These are phyloP conservation scores for Platypus cylindrus DNA, from an alignment of 2,888 invertebrate genomes.

Conservation along the genomic window DNA sequence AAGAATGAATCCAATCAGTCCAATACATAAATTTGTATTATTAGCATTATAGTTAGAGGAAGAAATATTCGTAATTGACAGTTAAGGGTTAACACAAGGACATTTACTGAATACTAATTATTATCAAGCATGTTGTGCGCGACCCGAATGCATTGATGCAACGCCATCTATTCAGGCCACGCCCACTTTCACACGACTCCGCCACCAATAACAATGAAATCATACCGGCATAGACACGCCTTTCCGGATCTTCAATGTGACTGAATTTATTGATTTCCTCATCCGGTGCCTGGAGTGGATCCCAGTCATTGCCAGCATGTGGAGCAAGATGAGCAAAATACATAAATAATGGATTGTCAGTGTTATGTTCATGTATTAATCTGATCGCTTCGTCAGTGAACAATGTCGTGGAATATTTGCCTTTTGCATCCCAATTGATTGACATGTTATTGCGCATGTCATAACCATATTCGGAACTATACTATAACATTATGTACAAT, in stretches of 20 bases:
- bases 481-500: conserved; percentile 28
- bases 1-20: too few relatives aligned
- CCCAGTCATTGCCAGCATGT: conserved; percentile 50
- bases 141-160: too few relatives aligned
- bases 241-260: conserved; percentile 51
- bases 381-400: conserved; percentile 52
- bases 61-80: too few relatives aligned
- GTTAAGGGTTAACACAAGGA: too few relatives aligned
- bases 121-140: too few relatives aligned
- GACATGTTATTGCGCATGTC: conserved; percentile 50
- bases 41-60: too few relatives aligned
- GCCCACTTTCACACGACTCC: too few relatives aligned
- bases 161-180: too few relatives aligned
- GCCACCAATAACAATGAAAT: too few relatives aligned
- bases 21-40: too few relatives aligned
- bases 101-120: too few relatives aligned
- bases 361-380: conserved; percentile 44
- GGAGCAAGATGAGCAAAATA: conserved; percentile 57
- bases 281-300: conserved; percentile 59
- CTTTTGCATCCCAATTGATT: conserved; percentile 40
- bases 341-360: conserved; percentile 47
- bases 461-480: conserved; percentile 37
- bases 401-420: conserved; percentile 52
- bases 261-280: conserved; percentile 55
- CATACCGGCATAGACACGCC: conserved; percentile 57